Evolutionary conservation across 2,888 invertebrate species (phyloP), one percentile per base, ranked within the genome.

Genomic region (Hololepta plana): DNA sequence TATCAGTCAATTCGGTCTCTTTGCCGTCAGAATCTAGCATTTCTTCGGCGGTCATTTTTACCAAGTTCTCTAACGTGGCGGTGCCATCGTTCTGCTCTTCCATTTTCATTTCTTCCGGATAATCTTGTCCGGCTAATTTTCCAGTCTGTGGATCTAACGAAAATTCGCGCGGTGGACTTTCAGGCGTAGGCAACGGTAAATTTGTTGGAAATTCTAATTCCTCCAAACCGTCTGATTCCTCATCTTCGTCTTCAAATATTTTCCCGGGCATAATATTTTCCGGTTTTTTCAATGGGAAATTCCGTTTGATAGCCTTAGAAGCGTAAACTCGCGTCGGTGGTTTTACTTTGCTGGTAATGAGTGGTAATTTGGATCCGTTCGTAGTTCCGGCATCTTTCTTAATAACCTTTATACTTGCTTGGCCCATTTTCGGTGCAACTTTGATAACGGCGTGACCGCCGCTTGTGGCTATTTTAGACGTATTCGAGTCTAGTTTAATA

Each of bases 111-210:
- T 25, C 40, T 40, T n/a, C n/a, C 3, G 37, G 35, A 27, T 41
- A 40, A 12, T 39, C 36, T n/a, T 32, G 15, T 11, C 39, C 38
- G 4, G 34, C 37, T 16, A 58, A 47, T 39, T 57, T 54, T 27
- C 72, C 73, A 2, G 72, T 72, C 9, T 66, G 51, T 2, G 74
- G 74, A 43, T 80, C 80, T 35, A 84, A 56, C 23, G 75, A 72
- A 28, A 76, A 67, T 28, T 69, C 69, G 31, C 69, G 60, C 6
- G 68, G 67, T 11, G 74, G 76, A 44, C 69, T 69, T n/a, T 62
- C 62, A 1, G 66, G 65, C 34, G 56, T 55, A 8, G 67, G 53
- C 21, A 67, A 48, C 32, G 64, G 64, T 32, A 59, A 43, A 28
- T 60, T 60, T 7, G 47, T 46, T 11, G 69, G 69, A 56, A 70